phyloP scores from a whole-genome alignment of 1,140 invertebrate genomes.

The Drosophila kepulauana region DNA sequence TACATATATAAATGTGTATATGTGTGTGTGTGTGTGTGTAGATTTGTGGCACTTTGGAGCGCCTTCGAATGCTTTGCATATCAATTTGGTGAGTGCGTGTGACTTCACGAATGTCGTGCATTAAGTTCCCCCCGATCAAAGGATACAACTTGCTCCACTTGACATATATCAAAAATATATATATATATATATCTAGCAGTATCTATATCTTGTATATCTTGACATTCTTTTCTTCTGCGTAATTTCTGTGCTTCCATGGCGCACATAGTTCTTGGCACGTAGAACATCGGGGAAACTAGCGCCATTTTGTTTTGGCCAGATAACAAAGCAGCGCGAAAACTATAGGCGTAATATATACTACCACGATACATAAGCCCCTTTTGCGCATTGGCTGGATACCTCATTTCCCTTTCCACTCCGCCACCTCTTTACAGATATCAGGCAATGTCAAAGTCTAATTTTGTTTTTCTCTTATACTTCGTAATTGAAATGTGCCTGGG shows the following conservation, averaged over 20 bases:
- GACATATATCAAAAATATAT: slow-evolving; percentile 33
- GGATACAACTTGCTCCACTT: slow-evolving; percentile 61
- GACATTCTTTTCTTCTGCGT: not conserved
- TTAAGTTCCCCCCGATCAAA: slow-evolving; percentile 74
- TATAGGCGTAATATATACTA: not conserved
- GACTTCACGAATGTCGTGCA: slow-evolving; percentile 77
- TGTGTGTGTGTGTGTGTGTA: slow-evolving; percentile 40
- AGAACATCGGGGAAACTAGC: slow-evolving; percentile 25
- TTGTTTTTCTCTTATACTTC: slow-evolving; percentile 53
- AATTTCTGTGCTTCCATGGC: not conserved
- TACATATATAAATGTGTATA: slow-evolving; percentile 12
- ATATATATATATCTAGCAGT: not conserved
- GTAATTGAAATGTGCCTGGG: slow-evolving; percentile 68
- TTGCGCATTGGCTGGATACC: slow-evolving; percentile 41
- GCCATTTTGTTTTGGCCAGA: slow-evolving; percentile 69
- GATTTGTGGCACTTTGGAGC: slow-evolving; percentile 67
- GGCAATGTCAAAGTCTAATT: slow-evolving; percentile 75
- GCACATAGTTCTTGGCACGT: slow-evolving; percentile 63
- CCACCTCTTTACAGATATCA: slow-evolving; percentile 43
- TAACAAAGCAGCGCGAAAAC: slow-evolving; percentile 41
- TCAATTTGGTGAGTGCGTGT: slow-evolving; percentile 80
- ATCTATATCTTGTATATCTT: not conserved
- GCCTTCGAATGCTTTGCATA: slow-evolving; percentile 69
- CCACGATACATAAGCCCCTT: slow-evolving; percentile 32
- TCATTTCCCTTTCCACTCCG: not conserved